Base-by-base conservation (phyloP, 2,113 vertebrate genomes). In the Microtus richardsoni region DNA sequence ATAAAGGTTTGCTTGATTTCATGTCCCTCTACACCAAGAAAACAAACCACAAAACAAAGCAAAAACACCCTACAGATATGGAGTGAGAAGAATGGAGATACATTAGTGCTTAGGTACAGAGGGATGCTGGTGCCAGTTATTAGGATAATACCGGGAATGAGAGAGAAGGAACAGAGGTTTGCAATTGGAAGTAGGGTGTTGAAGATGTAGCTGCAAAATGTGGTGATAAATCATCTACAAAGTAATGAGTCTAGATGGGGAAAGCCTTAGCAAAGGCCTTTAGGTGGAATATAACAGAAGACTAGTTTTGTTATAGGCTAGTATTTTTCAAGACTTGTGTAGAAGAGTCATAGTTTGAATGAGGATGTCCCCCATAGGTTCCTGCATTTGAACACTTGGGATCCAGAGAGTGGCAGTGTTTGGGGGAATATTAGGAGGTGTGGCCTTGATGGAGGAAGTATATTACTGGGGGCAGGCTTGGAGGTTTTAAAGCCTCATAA, bases 1-100 rank as follows among this genome's bases (percentile, higher is more conserved):
- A 71, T 24, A 78, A 97, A 89, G 54, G 5, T 21, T 93, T 84
- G 71, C 64, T 19, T 89, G 83, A 87, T 66, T 95, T 87, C 52
- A 21, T 49, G 11, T 75, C 8, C 13, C 30, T 60, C 4, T 39
- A 36, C 47, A 54, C 33, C 33, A 71, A 91, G 83, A 89, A 44
- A 36, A 52, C 33, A 70, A 70, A 36, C 33, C 49, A 74, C 11
- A 41, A 75, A 78, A 52, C 30, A 80, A n/a, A 71, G 26, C 75
- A 82, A 30, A 44, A 3, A 22, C 89, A 93, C 82, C 44, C 54
- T 89, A 30, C 11, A 94, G 47, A 47, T 68, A 5, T 73, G 39
- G 60, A n/a, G 17, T 93, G 22, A 85, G 22, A 39, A 36, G 92
- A 19, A 52, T 28, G 19, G 85, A 96, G 24, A 78, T 14, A n/a